A percentile compares a stretch with the other conserved stretches of the same genome.
Evolutionary conservation across 2,888 invertebrate species (phyloP).

Genomic region (Bombyx huttoni): DNA sequence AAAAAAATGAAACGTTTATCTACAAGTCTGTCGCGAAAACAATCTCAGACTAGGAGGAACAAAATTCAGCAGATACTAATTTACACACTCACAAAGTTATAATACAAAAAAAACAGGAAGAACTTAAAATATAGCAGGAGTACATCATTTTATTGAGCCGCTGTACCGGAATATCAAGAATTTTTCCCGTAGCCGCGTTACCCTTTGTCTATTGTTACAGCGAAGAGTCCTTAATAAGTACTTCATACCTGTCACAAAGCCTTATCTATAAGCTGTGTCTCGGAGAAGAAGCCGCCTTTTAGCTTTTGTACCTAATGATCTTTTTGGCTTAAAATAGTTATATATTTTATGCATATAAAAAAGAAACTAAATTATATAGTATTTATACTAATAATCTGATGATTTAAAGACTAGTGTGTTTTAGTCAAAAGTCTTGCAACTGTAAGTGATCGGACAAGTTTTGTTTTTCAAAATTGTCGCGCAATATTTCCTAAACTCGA

Average conservation of each 20-base stretch:
- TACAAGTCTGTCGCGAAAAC: no score
- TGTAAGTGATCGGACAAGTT: no score
- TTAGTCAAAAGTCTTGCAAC: no score
- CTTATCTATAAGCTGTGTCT: constrained; percentile 27
- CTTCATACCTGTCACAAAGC: constrained; percentile 41
- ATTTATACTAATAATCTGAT: neutral
- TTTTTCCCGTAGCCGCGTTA: constrained; percentile 16
- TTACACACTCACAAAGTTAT: no score
- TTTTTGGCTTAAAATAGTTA: neutral
- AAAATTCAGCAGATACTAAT: no score
- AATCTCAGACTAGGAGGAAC: no score
- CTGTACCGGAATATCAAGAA: neutral
- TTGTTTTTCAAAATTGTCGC: no score
- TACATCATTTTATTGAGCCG: no score
- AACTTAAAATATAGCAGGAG: no score
- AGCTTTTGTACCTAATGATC: neutral
- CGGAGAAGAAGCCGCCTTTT: constrained; percentile 7
- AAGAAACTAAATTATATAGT: neutral
- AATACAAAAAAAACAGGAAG: no score
- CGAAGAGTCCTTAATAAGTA: constrained; percentile 29
- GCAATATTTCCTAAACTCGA: no score
- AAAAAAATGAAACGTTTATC: neutral
- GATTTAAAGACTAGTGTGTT: no score
- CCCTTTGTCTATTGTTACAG: constrained; percentile 36
- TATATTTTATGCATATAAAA: neutral